These are phyloP conservation scores for Ovibos moschatus DNA, from an alignment of 2,113 vertebrate genomes.

Conservation along the genomic window DNA sequence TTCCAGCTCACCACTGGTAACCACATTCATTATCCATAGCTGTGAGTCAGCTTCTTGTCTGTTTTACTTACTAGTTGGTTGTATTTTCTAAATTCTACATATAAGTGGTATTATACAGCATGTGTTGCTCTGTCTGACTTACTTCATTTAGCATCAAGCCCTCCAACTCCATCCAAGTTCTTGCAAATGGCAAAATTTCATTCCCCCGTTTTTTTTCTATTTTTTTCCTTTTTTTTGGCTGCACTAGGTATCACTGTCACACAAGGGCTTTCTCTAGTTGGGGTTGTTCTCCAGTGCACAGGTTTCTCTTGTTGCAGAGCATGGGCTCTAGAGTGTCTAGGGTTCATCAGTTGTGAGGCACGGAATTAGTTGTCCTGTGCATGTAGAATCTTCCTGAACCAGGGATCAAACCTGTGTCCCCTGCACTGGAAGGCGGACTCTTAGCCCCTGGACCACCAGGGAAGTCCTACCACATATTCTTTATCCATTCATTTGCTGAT, in stretches of 20 bases:
- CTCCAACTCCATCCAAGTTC: background rate
- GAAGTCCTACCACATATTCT: background rate
- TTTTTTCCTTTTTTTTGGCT: background rate
- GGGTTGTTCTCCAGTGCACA: background rate
- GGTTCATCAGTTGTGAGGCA: background rate
- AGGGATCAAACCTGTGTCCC: background rate
- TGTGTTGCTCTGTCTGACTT: background rate
- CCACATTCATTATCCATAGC: background rate
- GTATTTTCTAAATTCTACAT: background rate
- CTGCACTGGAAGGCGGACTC: background rate
- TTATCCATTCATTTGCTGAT: background rate
- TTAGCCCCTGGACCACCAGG: background rate
- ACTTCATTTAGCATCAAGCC: background rate
- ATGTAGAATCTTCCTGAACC: background rate
- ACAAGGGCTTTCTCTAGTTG: background rate
- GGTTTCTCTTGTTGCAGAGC: background rate
- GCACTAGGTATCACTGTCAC: background rate
- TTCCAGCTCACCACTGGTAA: background rate
- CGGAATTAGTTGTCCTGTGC: background rate
- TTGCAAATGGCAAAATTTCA: background rate
- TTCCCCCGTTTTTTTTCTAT: background rate
- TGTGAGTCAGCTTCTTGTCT: background rate
- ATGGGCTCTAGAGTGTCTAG: background rate
- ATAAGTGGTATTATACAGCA: background rate
- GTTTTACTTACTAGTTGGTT: background rate